A percentile compares a stretch with the other conserved stretches of the same genome.
Evolutionary conservation across 2,888 invertebrate species (phyloP).

Genomic region (Elegia similella): DNA sequence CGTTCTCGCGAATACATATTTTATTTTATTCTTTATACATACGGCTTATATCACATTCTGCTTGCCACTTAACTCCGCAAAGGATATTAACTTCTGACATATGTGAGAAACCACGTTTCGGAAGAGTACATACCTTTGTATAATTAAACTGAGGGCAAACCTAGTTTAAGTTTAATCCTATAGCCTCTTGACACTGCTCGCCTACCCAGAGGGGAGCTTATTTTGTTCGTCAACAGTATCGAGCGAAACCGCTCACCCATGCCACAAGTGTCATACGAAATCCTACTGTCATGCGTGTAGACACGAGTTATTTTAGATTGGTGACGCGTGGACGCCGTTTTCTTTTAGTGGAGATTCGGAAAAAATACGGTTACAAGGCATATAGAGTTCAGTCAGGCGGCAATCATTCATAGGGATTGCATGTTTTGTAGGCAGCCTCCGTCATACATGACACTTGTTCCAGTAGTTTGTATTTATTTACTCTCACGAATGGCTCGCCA

Average conservation of each 20-base stretch:
- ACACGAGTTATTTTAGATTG: constrained; percentile 57
- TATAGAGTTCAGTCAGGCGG: constrained; percentile 63
- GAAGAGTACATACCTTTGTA: constrained; percentile 72
- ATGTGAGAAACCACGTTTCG: constrained; percentile 61
- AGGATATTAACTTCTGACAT: constrained; percentile 70
- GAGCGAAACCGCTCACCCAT: constrained; percentile 65
- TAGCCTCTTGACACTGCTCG: constrained; percentile 80
- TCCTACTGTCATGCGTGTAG: constrained; percentile 52
- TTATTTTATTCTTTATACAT: constrained; percentile 46
- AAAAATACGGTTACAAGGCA: constrained; percentile 57
- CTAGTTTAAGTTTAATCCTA: constrained; percentile 80
- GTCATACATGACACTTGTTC: constrained; percentile 56
- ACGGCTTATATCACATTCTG: constrained; percentile 65
- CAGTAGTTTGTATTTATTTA: constrained; percentile 63
- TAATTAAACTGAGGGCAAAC: constrained; percentile 79
- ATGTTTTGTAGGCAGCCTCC: constrained; percentile 64
- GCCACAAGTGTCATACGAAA: constrained; percentile 59
- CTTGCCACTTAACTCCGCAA: constrained; percentile 52
- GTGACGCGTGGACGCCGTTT: constrained; percentile 39
- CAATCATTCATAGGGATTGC: constrained; percentile 68
- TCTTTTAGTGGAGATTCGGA: constrained; percentile 50
- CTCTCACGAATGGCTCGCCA: constrained; percentile 44
- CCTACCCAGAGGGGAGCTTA: constrained; percentile 71
- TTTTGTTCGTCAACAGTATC: constrained; percentile 80
- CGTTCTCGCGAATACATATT: constrained; percentile 37